Evolutionary conservation across 1,140 invertebrate genomes (phyloP), one percentile per base, ranked within the genome.

Genomic region (Pseudomyrmex dendroicus): DNA sequence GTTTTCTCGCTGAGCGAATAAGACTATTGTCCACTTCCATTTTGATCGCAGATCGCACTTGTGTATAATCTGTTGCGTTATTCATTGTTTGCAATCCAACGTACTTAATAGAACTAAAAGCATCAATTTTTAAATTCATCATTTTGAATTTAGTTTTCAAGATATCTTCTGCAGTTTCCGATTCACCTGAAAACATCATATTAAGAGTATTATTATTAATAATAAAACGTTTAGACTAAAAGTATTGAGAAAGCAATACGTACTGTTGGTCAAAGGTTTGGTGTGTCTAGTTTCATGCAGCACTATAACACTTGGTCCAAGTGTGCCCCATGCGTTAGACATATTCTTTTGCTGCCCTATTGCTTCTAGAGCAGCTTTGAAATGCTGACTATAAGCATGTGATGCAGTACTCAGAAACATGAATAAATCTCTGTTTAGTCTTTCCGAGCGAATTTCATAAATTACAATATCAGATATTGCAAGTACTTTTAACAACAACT

Each of bases 261-360:
- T 89, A 94, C 94, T 93, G 48, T 92, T 93, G 48, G 91, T 92
- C 63, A 95, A 90, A 57, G 95, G 95, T 90, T 95, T 94, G n/a
- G 97, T 98, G 87, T 98, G 95, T 73, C 95, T 94, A 2, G 97
- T 98, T 93, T 98, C 97, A 91, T 98, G 97, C 94, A 98, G 97
- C 82, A 98, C 96, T 80, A 98, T 95, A 35, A 98, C 95, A 78
- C 96, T 95, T 46, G 97, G 97, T 9, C 97, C 97, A 59, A 97
- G 91, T n/a, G 95, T 93, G 77, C 95, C 95, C 2, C 95, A 87
- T 4, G 95, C 91, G 52, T 91, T 94, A 57, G 91, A 95, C 91
- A 62, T 91, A 93, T 56, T 95, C 85, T 94, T 94, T 74, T 94
- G 92, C 80, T 95, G 92, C 2, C 95, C 94, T 59, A 96, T 94